phyloP scores from a whole-genome alignment of 2,797 vertebrate species.

The Pseudotriccus pelzelni region DNA sequence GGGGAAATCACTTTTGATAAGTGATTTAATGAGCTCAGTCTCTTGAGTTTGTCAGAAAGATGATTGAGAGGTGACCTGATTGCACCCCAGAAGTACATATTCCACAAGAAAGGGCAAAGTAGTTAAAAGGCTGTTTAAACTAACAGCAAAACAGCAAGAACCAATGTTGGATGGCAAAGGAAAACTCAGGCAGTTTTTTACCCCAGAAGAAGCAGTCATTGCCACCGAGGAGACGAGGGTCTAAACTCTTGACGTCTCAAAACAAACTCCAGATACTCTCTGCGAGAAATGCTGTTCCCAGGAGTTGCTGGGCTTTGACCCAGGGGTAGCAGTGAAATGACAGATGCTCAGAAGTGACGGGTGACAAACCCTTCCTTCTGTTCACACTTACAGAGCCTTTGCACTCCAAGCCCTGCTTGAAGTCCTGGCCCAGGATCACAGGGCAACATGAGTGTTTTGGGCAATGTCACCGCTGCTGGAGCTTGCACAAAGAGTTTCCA shows the following conservation, averaged over 20 bases:
- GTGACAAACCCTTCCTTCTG: not conserved
- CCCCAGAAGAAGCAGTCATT: not conserved
- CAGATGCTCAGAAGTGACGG: not conserved
- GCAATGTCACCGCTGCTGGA: not conserved
- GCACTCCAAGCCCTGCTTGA: not conserved
- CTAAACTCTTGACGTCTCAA: not conserved
- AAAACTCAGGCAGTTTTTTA: not conserved
- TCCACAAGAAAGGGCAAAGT: not conserved
- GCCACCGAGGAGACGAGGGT: not conserved
- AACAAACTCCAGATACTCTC: not conserved
- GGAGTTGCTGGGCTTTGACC: not conserved
- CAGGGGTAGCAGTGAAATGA: not conserved
- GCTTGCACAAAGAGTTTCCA: not conserved
- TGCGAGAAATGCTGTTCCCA: not conserved
- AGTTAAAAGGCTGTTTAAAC: not conserved
- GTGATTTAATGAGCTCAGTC: not conserved
- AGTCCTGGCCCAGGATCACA: not conserved
- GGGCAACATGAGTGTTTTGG: not conserved
- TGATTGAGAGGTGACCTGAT: constrained; percentile 14
- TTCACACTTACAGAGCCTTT: not conserved
- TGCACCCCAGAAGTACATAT: not conserved
- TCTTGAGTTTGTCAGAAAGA: constrained; percentile 21
- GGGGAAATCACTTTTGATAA: not conserved
- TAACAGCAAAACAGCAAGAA: not conserved
- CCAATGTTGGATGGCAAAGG: not conserved